Evolutionary conservation across 2,888 invertebrate species (phyloP), one percentile per base, ranked within the genome.

Genomic region (Diachrysia chrysitis): DNA sequence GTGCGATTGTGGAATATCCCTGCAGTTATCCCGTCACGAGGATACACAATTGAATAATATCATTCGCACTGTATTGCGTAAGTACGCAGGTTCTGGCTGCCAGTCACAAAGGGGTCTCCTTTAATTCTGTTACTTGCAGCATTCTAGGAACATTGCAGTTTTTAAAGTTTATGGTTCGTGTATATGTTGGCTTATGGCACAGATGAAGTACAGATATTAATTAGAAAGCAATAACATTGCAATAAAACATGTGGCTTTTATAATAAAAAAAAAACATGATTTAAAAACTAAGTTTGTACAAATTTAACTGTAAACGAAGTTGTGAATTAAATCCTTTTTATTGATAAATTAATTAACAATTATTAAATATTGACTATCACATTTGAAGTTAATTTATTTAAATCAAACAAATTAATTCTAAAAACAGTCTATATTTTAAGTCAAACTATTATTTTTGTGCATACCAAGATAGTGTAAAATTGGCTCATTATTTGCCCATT

Each of bases 1-100:
- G 63, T 62, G 56, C 46, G 25, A 63, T 66, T 76, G 67, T 74
- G 57, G 75, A 70, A 70, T 69, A 71, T 66, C 62, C 61, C 54
- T 66, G 54, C 66, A 64, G 63, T 62, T 73, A 66, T 48, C 55
- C 54, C 66, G 53, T 63, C 63, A 69, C 48, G 55, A 68, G 76
- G 58, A 68, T 53, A 60, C 63, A 69, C 65, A 69, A 79, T 68
- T 69, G 69, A 65, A 74, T 74, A 74, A 74, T 81, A 56, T 69
- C 23, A 25, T 67, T 58, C 53, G 48, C 54, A 51, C 56, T 55
- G 19, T 48, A 25, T 42, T 32, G 10, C 21, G 32, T 58, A 69
- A 10, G 37, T 56, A 57, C 32, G 32, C 10, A 32, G 32, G 42
- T n/a, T n/a, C 23, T 25, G 42, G 14, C 16, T 51, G 58, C 37